Conservation (phyloP, 2,888 invertebrate genomes). For the Oscheius sp. region DNA sequence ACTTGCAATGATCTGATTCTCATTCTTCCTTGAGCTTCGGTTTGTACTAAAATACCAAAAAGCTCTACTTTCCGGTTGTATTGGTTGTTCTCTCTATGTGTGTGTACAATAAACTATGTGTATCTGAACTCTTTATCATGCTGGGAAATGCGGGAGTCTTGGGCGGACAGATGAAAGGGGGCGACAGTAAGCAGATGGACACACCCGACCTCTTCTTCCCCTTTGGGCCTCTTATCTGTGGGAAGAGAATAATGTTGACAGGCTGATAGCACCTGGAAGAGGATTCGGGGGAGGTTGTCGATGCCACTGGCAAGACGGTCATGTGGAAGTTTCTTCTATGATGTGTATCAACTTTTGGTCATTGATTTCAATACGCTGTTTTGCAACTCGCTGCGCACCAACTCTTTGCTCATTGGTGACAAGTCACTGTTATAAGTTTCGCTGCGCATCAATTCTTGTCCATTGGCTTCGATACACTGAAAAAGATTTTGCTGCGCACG, state of each 20-base stretch:
- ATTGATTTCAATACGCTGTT: too few relatives aligned
- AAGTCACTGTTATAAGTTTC: too few relatives aligned
- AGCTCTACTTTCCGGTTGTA: not conserved
- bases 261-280: not conserved
- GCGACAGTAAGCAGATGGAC: slow-evolving; percentile 27
- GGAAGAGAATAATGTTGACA: slow-evolving; percentile 23
- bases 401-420: too few relatives aligned
- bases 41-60: not conserved
- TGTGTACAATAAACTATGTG: not conserved
- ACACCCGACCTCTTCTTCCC: slow-evolving; percentile 6
- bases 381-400: too few relatives aligned
- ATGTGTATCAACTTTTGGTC: too few relatives aligned
- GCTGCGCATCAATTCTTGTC: too few relatives aligned
- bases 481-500: too few relatives aligned
- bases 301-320: too few relatives aligned
- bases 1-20: slow-evolving; percentile 33
- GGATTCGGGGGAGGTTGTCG: too few relatives aligned
- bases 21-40: not conserved
- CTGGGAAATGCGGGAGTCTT: slow-evolving; percentile 14
- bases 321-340: too few relatives aligned
- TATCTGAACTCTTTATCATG: slow-evolving; percentile 29
- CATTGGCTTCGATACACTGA: too few relatives aligned
- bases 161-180: slow-evolving; percentile 29
- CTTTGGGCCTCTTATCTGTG: slow-evolving; percentile 1
- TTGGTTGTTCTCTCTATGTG: slow-evolving; percentile 1